A percentile compares a stretch with the other conserved stretches of the same genome.
Evolutionary conservation across 2,888 invertebrate genomes (phyloP).

Genomic region (Hydraecia micacea): DNA sequence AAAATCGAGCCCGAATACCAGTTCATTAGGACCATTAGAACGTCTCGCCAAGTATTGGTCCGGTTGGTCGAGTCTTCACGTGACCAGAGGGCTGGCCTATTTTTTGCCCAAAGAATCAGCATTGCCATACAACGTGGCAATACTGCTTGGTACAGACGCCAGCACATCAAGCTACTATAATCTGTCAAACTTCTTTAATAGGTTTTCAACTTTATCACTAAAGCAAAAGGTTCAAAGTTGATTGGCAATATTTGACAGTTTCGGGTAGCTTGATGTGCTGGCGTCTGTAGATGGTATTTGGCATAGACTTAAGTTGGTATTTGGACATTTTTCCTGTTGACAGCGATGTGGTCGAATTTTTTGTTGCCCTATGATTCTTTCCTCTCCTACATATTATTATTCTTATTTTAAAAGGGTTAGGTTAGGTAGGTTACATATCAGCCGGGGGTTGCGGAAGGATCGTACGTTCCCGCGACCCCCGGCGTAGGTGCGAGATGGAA

Average conservation of each 20-base stretch:
- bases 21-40: conserved; percentile 18
- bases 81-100: not conserved
- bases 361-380: not conserved
- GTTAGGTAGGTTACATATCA: too few species aligned
- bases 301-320: not conserved
- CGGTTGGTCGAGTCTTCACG: not conserved
- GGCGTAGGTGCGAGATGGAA: too few species aligned
- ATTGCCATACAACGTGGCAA: not conserved
- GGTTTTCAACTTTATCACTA: too few species aligned
- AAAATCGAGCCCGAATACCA: conserved; percentile 10
- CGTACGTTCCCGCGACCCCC: too few species aligned
- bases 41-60: not conserved
- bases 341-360: not conserved
- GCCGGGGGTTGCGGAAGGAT: too few species aligned
- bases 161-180: too few species aligned
- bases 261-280: too few species aligned
- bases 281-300: too few species aligned
- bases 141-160: not conserved
- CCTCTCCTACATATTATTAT: not conserved
- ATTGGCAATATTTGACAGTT: too few species aligned
- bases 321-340: not conserved
- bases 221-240: too few species aligned
- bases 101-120: not conserved
- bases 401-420: not conserved
- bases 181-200: too few species aligned